phyloP scores from a whole-genome alignment of 2,888 invertebrate species.

The Ptilodon capucinus region DNA sequence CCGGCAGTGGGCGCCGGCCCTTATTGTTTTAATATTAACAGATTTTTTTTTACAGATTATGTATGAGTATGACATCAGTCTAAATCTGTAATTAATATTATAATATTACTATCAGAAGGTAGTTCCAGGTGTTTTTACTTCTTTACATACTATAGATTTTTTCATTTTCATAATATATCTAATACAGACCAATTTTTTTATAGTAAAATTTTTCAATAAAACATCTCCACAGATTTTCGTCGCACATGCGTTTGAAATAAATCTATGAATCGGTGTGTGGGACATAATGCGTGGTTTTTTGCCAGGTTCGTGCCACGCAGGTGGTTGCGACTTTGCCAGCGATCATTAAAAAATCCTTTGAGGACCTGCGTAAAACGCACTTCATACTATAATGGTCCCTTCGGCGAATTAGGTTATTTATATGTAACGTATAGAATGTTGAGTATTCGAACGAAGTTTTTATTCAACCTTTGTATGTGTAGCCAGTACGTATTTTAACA shows the following conservation, averaged over 20 bases:
- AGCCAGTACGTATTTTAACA: not conserved
- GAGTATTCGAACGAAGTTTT: not conserved
- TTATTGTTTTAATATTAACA: too few relatives aligned
- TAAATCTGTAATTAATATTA: too few relatives aligned
- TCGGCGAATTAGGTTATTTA: conserved; percentile 34
- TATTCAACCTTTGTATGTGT: too few relatives aligned
- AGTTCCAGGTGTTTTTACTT: too few relatives aligned
- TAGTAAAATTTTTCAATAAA: too few relatives aligned
- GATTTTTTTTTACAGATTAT: too few relatives aligned
- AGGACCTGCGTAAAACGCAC: conserved; percentile 54
- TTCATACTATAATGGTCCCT: conserved; percentile 21
- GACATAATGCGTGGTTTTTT: conserved; percentile 53
- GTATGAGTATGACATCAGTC: too few relatives aligned
- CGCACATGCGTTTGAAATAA: conserved; percentile 44
- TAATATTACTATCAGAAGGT: too few relatives aligned
- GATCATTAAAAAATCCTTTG: conserved; percentile 41
- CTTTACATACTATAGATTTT: too few relatives aligned
- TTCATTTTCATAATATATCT: too few relatives aligned
- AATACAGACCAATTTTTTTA: too few relatives aligned
- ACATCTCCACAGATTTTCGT: conserved; percentile 32
- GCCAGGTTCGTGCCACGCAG: conserved; percentile 72
- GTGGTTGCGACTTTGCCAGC: conserved; percentile 57
- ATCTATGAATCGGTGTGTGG: conserved; percentile 58
- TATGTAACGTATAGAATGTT: conserved; percentile 27
- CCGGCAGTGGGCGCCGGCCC: too few relatives aligned